Evolutionary conservation across 2,797 vertebrate genomes (phyloP).

Genomic region (Enteromius paludinosus): DNA sequence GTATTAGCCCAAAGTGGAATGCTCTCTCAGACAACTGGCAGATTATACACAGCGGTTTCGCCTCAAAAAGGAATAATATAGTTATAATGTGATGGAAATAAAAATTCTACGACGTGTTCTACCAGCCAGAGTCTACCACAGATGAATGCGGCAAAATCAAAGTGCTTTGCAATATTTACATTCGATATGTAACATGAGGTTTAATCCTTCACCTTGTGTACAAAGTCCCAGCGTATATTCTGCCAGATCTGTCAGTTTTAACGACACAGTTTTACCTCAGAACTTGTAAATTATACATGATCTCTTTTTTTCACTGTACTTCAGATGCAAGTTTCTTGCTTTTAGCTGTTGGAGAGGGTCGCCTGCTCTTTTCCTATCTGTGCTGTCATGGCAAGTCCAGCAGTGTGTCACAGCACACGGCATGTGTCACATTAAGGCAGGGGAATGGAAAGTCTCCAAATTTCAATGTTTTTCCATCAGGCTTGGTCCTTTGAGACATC

Average conservation of each 20-base stretch:
- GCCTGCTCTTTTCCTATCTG: not conserved
- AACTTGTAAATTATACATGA: not conserved
- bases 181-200: slow-evolving; percentile 16
- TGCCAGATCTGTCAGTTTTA: slow-evolving; percentile 28
- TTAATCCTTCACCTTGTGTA: slow-evolving; percentile 16
- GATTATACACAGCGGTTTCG: slow-evolving; percentile 35
- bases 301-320: not conserved
- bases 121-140: slow-evolving; percentile 35
- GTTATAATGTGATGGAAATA: slow-evolving; percentile 49
- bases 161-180: slow-evolving; percentile 20
- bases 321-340: slow-evolving; percentile 10
- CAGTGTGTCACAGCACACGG: slow-evolving; percentile 64
- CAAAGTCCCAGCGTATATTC: not conserved
- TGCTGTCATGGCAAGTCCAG: slow-evolving; percentile 21
- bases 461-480: slow-evolving; percentile 74
- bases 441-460: slow-evolving; percentile 63
- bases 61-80: slow-evolving; percentile 41
- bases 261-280: slow-evolving; percentile 7
- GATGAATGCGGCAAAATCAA: slow-evolving; percentile 21
- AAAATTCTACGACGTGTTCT: slow-evolving; percentile 33
- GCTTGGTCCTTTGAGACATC: slow-evolving; percentile 72
- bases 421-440: slow-evolving; percentile 71
- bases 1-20: slow-evolving; percentile 34
- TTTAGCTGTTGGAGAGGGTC: not conserved
- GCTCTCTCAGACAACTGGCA: slow-evolving; percentile 23